Base-by-base conservation (phyloP, 2,113 vertebrate genomes). In the Ceyx margarethae region DNA sequence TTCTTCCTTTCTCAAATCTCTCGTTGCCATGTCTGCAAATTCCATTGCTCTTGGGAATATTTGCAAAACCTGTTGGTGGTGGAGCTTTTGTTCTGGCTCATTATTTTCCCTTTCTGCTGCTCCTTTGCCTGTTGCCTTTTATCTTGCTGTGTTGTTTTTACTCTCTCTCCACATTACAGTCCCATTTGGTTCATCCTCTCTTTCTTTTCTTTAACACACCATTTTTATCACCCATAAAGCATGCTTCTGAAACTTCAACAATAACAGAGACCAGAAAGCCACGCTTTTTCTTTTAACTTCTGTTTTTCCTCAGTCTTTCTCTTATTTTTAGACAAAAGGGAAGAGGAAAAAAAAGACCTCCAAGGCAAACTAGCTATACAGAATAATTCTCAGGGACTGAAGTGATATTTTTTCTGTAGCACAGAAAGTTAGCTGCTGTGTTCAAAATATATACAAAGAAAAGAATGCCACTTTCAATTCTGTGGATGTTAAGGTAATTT, bases 21-120 rank as follows among this genome's bases (percentile, higher is more conserved):
- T 28, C 67, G 29, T 93, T 88, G 79, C 76, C 43, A 42, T 61
- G 76, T 91, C 53, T 91, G 68, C 65, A 91, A 64, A 64, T 94
- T 80, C 26, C 88, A 11, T 88, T 95, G 61, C 90, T 94, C 53
- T 72, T 91, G 76, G 53, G 82, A 89, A 58, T 91, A 71, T 81
- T 81, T 88, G 62, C 65, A 86, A 89, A 78, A 64, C 82, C 80
- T 84, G 45, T 93, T 93, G 91, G 88, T 90, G 69, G 45, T 79
- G 28, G 45, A 48, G 62, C 78, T 96, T 90, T 89, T 95, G 92
- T 96, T 96, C 92, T 95, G 90, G 83, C 77, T 96, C 93, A 90
- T 95, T 95, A 65, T 95, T 95, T 91, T 86, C 81, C 54, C 83
- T 92, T 90, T 89, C 89, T 94, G 89, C 91, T 95, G 57, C 29